phyloP scores from a whole-genome alignment of 1,140 invertebrate species.

The Ectropis grisescens region DNA sequence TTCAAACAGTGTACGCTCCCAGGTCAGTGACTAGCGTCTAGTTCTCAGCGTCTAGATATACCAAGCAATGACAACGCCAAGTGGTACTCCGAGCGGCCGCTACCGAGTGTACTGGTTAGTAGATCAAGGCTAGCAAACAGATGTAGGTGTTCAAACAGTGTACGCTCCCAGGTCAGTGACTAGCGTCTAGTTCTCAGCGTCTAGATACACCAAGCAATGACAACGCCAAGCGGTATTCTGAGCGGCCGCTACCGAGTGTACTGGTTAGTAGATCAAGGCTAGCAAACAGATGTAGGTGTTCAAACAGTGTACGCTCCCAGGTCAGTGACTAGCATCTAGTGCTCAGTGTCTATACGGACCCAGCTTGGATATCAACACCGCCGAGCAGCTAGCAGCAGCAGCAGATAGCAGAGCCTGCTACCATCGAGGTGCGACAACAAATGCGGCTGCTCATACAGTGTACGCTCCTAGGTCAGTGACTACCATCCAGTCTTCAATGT shows the following conservation, averaged over 20 bases:
- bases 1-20: slow-evolving; percentile 78
- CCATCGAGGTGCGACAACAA: slow-evolving; percentile 78
- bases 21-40: slow-evolving; percentile 62
- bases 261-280: slow-evolving; percentile 74
- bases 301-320: slow-evolving; percentile 77
- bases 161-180: slow-evolving; percentile 77
- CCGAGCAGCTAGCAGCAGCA: slow-evolving; percentile 73
- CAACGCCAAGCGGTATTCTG: slow-evolving; percentile 53
- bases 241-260: slow-evolving; percentile 58
- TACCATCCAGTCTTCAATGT: too few relatives aligned
- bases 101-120: slow-evolving; percentile 60
- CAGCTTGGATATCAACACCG: slow-evolving; percentile 80
- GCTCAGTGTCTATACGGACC: too few relatives aligned
- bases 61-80: slow-evolving; percentile 50
- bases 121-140: slow-evolving; percentile 80
- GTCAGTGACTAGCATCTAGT: slow-evolving; percentile 52
- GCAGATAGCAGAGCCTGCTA: slow-evolving; percentile 60
- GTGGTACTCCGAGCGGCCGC: slow-evolving; percentile 53
- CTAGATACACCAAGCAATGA: slow-evolving; percentile 44
- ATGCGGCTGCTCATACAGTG: slow-evolving; percentile 77
- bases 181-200: slow-evolving; percentile 18
- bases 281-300: slow-evolving; percentile 79
- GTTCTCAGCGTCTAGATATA: too few relatives aligned
- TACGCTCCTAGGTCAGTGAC: slow-evolving; percentile 75
- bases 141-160: slow-evolving; percentile 77